Evolutionary conservation across 2,888 invertebrate species (phyloP).

Genomic region (Parthenolecanium corni): DNA sequence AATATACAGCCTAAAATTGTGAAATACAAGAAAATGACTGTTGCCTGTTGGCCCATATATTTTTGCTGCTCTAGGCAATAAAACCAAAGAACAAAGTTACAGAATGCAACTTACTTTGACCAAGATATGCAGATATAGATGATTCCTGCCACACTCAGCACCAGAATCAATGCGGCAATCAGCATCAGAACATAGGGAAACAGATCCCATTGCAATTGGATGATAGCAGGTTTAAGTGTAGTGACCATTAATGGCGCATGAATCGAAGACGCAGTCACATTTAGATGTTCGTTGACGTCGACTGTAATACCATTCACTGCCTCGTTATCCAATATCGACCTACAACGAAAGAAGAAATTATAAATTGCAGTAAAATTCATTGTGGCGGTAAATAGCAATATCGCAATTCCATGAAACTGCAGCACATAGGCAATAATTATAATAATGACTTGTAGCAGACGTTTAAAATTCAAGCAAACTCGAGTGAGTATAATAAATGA

Average conservation of each 20-base stretch:
- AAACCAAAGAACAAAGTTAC: too few relatives aligned
- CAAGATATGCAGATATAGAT: slow-evolving; percentile 88
- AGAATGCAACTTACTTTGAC: slow-evolving; percentile 47
- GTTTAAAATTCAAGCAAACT: too few relatives aligned
- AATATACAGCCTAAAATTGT: too few relatives aligned
- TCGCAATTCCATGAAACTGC: too few relatives aligned
- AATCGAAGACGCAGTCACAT: slow-evolving; percentile 56
- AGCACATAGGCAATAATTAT: too few relatives aligned
- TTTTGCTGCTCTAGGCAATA: too few relatives aligned
- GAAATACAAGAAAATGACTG: too few relatives aligned
- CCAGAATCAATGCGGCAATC: slow-evolving; percentile 75
- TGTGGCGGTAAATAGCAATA: not conserved
- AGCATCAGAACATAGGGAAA: slow-evolving; percentile 82
- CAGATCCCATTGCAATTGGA: slow-evolving; percentile 53
- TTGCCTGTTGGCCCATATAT: too few relatives aligned
- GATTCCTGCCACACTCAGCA: slow-evolving; percentile 76
- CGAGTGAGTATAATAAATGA: too few relatives aligned
- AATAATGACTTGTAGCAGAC: too few relatives aligned
- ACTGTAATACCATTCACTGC: slow-evolving; percentile 55
- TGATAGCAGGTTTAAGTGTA: slow-evolving; percentile 40
- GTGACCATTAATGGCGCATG: slow-evolving; percentile 44
- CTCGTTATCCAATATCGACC: slow-evolving; percentile 49
- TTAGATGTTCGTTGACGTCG: slow-evolving; percentile 54
- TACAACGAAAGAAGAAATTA: slow-evolving; percentile 36
- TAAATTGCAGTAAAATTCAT: slow-evolving; percentile 14